Base-by-base conservation (phyloP, 2,113 vertebrate species). In the Nothoprocta perdicaria region DNA sequence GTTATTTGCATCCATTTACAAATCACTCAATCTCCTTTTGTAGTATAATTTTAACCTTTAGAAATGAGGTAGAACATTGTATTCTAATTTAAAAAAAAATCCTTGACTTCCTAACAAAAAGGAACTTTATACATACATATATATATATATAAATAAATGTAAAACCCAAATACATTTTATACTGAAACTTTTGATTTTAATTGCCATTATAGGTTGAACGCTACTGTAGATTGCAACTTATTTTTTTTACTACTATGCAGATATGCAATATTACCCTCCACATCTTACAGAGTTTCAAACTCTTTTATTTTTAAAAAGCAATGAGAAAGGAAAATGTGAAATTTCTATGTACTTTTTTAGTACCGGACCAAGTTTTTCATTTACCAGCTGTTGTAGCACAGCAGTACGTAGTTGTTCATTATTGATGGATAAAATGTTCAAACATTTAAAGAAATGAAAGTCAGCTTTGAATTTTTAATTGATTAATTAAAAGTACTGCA, bases 401-500 rank as follows among this genome's bases (percentile, higher is more conserved):
- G 96, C 95, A 96, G 95, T 93, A 92, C 94, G 97, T 95, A 96
- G 88, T 96, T 96, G 98, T 98, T 98, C 98, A 98, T 98, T 98
- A 98, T 97, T 96, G 92, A 96, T 96, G 96, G 97, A 97, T 98
- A 98, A 98, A 98, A 97, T 97, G 97, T 98, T 99, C 98, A 98
- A 98, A 98, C 98, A 98, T 98, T 98, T 98, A 97, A 98, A 98
- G 97, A 98, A 97, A 98, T 98, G 97, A 98, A 98, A 98, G 97
- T 96, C 96, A 97, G 98, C 98, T 98, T 98, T 98, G 98, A 98
- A 98, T 98, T 98, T 98, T 98, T 97, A 98, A 98, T 99, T 98
- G 99, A 99, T 99, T 99, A 99, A 99, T 99, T 99, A 98, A 99
- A 99, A 97, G 97, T 97, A 97, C 96, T 97, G 97, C 98, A 99